Conservation (phyloP, 2,888 invertebrate genomes). For the Eustalomyia histrio region DNA sequence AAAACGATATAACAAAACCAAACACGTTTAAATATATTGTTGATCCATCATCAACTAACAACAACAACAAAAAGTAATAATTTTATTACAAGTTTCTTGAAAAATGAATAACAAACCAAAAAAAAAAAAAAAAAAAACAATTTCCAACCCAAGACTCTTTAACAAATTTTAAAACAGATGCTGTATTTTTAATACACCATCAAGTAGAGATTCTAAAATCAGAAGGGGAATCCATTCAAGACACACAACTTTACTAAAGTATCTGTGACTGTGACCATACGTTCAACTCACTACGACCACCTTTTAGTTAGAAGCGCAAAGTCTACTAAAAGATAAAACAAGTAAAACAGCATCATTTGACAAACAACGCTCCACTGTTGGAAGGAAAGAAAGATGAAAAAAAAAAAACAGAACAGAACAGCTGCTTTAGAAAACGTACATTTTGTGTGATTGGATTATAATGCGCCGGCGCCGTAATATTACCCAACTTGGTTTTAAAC, state of each 20-base stretch:
- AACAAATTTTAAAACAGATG: constrained; percentile 54
- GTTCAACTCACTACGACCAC: constrained; percentile 28
- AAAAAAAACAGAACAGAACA: constrained; percentile 47
- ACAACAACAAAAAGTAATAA: constrained; percentile 50
- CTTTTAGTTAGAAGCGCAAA: constrained; percentile 46
- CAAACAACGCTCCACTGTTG: neutral
- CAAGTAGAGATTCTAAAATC: constrained; percentile 32
- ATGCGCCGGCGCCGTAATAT: constrained; percentile 63
- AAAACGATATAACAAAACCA: constrained; percentile 10
- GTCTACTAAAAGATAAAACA: constrained; percentile 25
- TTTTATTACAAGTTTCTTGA: constrained; percentile 54
- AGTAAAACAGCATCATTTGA: constrained; percentile 52
- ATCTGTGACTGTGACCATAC: constrained; percentile 48
- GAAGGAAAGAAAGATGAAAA: constrained; percentile 12
- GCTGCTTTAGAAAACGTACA: constrained; percentile 51
- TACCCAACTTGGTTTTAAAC: constrained; percentile 59
- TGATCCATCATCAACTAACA: constrained; percentile 53
- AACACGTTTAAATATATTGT: constrained; percentile 56
- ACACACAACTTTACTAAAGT: neutral
- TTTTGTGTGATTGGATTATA: constrained; percentile 55
- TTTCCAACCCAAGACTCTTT: constrained; percentile 36
- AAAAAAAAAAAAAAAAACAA: constrained; percentile 19
- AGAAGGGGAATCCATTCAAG: constrained; percentile 2
- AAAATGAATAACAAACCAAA: neutral
- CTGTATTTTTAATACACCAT: constrained; percentile 41